Evolutionary conservation across 1,140 invertebrate genomes (phyloP), one percentile per base, ranked within the genome.

Genomic region (Drosophila pruinosa): DNA sequence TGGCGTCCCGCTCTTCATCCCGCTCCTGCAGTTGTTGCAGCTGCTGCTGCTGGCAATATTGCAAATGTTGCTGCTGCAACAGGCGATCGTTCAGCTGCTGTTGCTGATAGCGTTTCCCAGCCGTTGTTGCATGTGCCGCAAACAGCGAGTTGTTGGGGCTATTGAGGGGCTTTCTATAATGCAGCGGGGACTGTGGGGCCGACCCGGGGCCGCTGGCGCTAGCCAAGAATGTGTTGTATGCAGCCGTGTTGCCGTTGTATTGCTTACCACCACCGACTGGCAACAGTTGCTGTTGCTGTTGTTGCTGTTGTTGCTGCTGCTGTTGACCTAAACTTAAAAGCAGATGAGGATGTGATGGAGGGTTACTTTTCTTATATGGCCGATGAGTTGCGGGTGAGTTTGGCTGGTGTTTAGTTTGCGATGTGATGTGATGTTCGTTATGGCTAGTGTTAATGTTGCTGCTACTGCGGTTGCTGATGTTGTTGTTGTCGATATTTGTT

Each of bases 1-100:
- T 56, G 14, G 17, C 28, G 26, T 39, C 43, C 0, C 31, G 31
- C 31, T 43, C 34, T 31, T 41, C 45, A 3, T 22, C 41, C 17
- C 12, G 17, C 19, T 57, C 31, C 59, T 67, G 70, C 24, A 77
- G 70, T 74, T 73, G 72, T 47, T 86, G 89, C 56, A 88, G 47
- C 48, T 90, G 83, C 24, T 90, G 89, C 48, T 90, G 89, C 72
- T 90, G 89, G 63, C 80, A 83, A 38, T 71, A 77, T 26, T 90
- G 89, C 57, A 90, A 50, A 15, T 89, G 81, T 59, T 90, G 89
- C 57, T 90, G 89, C 72, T 90, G 89, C 65, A 89, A 47, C 61
- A 91, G 65, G 53, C 88, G 81, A 70, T 91, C 89, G 77, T 90
- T 91, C 69, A 91, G 78, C 65, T 90, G 78, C 47, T 89, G 89